These are phyloP conservation scores for Meghimatium bilineatum DNA, from an alignment of 2,888 invertebrate species.

Conservation along the genomic window DNA sequence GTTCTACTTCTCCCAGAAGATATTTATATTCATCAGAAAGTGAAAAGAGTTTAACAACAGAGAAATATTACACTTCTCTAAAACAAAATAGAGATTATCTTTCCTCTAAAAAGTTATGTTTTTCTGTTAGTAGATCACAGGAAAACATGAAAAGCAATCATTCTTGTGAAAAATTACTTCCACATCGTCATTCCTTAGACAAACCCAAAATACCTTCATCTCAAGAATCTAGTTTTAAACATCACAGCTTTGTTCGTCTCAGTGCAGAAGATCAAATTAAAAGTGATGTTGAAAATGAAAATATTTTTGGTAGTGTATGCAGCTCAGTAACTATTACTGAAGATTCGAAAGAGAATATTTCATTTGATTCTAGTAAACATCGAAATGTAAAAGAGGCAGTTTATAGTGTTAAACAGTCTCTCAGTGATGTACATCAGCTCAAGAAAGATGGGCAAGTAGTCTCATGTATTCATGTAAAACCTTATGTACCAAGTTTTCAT, in stretches of 20 bases:
- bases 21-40: background rate
- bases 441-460: background rate
- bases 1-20: background rate
- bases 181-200: conserved; percentile 35
- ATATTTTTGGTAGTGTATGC: background rate
- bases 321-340: background rate
- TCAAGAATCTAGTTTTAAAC: background rate
- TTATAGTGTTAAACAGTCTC: background rate
- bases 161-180: conserved; percentile 31
- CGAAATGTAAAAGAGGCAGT: background rate
- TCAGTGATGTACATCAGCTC: background rate
- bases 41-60: background rate
- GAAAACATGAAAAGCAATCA: background rate
- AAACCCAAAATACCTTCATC: background rate
- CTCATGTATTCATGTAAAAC: background rate
- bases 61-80: background rate
- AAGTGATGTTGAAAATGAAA: background rate
- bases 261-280: background rate
- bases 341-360: background rate
- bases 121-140: conserved; percentile 29
- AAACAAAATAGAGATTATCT: background rate
- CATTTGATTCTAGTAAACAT: background rate
- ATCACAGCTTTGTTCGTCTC: background rate
- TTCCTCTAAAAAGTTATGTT: background rate
- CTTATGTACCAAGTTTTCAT: conserved; percentile 35